Conservation (phyloP, 1,140 invertebrate genomes). For the Cotesia chilonis region DNA sequence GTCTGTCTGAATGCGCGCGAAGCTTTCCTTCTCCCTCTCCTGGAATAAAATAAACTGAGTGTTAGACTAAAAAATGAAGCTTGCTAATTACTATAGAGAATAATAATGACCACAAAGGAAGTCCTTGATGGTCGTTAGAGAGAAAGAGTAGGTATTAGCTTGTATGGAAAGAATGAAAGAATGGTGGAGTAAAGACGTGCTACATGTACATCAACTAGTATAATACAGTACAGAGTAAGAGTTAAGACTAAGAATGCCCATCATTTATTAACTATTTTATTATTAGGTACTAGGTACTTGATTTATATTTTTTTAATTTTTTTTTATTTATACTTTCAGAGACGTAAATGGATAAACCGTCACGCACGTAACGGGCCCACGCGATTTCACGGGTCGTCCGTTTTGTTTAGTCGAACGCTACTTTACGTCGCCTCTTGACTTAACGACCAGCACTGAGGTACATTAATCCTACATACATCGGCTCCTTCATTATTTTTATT, state of each 20-base stretch:
- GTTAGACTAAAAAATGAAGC: slow-evolving; percentile 18
- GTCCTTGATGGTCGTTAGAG: slow-evolving; percentile 30
- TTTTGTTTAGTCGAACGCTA: neutral
- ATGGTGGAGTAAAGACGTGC: slow-evolving; percentile 13
- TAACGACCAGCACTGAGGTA: slow-evolving; percentile 8
- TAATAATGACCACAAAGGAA: slow-evolving; percentile 31
- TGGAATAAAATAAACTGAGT: slow-evolving; percentile 43
- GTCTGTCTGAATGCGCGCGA: slow-evolving; percentile 53
- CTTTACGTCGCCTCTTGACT: slow-evolving; percentile 15
- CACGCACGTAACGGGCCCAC: slow-evolving; percentile 24
- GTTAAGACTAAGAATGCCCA: slow-evolving; percentile 7
- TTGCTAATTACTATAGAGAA: neutral
- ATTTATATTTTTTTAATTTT: neutral
- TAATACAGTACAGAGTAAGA: no score
- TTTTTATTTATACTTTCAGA: neutral
- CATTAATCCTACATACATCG: slow-evolving; percentile 8
- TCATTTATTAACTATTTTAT: neutral
- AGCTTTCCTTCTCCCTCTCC: slow-evolving; percentile 61
- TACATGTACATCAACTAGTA: neutral
- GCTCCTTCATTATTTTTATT: slow-evolving; percentile 6
- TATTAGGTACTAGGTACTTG: neutral
- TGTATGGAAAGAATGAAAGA: slow-evolving; percentile 33
- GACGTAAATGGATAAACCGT: slow-evolving; percentile 22
- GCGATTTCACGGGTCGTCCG: slow-evolving; percentile 23
- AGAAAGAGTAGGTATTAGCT: slow-evolving; percentile 18